Evolutionary conservation across 2,797 vertebrate genomes (phyloP).

Genomic region (Gorsachius magnificus): DNA sequence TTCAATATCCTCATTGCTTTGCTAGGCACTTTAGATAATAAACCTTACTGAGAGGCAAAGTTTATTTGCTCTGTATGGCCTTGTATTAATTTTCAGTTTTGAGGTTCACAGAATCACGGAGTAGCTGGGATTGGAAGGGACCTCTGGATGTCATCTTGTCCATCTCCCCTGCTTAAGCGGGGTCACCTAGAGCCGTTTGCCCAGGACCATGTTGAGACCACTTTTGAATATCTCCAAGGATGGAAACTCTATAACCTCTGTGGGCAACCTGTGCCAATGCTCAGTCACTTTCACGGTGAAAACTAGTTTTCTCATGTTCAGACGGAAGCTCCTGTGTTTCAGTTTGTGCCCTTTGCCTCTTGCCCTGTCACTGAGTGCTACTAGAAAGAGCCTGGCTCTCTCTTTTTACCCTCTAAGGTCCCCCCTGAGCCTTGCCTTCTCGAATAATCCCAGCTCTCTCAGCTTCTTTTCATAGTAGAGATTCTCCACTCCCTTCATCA

Average conservation of each 20-base stretch:
- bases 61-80: neutral
- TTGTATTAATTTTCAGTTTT: neutral
- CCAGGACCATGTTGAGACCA: neutral
- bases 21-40: neutral
- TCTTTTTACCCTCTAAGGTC: neutral
- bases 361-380: neutral
- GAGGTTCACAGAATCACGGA: neutral
- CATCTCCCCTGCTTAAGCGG: neutral
- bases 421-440: neutral
- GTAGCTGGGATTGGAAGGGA: neutral
- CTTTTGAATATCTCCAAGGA: neutral
- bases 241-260: neutral
- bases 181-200: neutral
- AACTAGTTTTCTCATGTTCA: neutral
- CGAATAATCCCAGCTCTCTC: neutral
- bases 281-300: neutral
- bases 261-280: too few species aligned
- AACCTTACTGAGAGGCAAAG: neutral
- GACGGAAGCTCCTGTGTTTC: neutral
- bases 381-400: neutral
- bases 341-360: neutral
- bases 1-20: neutral
- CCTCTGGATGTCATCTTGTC: neutral
- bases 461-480: neutral
- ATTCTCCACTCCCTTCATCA: neutral